Evolutionary conservation across 2,797 vertebrate species (phyloP), one percentile per base, ranked within the genome.

Genomic region (Urophycis tenuis): DNA sequence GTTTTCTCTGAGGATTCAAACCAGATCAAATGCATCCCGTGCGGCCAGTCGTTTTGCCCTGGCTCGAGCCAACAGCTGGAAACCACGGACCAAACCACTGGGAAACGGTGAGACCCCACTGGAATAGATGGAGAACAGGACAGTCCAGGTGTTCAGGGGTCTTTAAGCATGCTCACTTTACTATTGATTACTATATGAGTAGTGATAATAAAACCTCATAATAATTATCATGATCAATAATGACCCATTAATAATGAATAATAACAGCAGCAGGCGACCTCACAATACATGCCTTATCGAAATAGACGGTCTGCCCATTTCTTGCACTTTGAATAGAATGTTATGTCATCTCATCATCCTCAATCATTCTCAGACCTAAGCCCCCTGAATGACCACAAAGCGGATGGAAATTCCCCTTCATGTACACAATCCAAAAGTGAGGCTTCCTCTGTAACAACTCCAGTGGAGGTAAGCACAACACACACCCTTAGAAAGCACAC

Each of bases 1-100:
- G 17, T 91, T 92, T 81, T 86, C 90, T 9, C 86, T 92, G 29
- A 64, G 87, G 60, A 87, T 92, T 53, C 92, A 92, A 74, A 91
- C 87, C 75, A 83, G 90, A 77, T 83, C 34, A 0, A 84, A 83
- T 81, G 35, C 71, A 22, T 29, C 74, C 3, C 82, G 91, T 17
- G 89, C 90, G 71, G 79, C 76, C 3, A 91, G 90, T 70, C 91
- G 91, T 69, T 85, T 87, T 1, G 78, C 84, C 6, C 77, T 84
- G 0, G 10, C 79, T 22, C 75, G 86, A 73, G 85, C 70, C 4
- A 87, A 60, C 5, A 0, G 79, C 22, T 53, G 84, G 69, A 92
- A 85, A 81, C 81, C 88, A 0, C 81, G 90, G n/a, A 25, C 78
- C 1, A 91, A 82, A 83, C 8, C 77, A 11, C 84, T 84, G 81